Conservation (phyloP, 53 echinoderm and acorn worm species). For the Temnopleurus reevesii region DNA sequence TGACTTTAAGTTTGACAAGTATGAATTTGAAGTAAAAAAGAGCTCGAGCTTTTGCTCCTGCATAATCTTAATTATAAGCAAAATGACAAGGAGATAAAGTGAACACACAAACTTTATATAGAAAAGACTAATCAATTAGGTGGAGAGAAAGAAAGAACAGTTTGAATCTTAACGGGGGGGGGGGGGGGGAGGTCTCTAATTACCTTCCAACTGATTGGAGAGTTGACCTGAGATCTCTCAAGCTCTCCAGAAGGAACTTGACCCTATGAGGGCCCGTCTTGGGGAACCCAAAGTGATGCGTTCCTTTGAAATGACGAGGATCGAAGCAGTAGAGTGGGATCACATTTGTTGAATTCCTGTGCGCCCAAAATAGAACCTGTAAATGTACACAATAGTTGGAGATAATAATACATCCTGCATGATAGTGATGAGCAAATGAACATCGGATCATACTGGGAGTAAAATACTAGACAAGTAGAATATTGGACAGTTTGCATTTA, state of each 20-base stretch:
- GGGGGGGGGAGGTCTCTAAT: neutral
- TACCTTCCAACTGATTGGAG: conserved; percentile 72
- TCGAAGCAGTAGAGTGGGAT: conserved; percentile 86
- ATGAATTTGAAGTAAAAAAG: too few relatives aligned
- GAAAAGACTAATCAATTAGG: too few relatives aligned
- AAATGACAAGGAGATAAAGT: too few relatives aligned
- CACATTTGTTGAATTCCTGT: conserved; percentile 74
- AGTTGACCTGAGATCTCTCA: conserved; percentile 65
- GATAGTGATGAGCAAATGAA: too few relatives aligned
- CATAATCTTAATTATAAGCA: too few relatives aligned
- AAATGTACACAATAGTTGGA: neutral
- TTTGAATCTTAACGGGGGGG: neutral
- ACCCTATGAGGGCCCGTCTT: conserved; percentile 83
- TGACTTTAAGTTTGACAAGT: too few relatives aligned
- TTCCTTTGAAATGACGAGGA: conserved; percentile 77
- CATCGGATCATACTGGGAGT: too few relatives aligned
- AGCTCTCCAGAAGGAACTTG: conserved; percentile 75
- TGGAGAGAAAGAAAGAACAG: neutral
- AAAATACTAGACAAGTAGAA: too few relatives aligned
- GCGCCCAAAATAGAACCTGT: conserved; percentile 81
- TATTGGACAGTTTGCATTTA: too few relatives aligned
- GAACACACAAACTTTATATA: too few relatives aligned
- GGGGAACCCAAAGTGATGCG: conserved; percentile 77
- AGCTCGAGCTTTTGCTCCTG: too few relatives aligned
- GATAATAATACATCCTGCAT: too few relatives aligned